These are phyloP conservation scores for Pseudochaenichthys georgianus DNA, from an alignment of 2,797 vertebrate genomes.

Conservation along the genomic window DNA sequence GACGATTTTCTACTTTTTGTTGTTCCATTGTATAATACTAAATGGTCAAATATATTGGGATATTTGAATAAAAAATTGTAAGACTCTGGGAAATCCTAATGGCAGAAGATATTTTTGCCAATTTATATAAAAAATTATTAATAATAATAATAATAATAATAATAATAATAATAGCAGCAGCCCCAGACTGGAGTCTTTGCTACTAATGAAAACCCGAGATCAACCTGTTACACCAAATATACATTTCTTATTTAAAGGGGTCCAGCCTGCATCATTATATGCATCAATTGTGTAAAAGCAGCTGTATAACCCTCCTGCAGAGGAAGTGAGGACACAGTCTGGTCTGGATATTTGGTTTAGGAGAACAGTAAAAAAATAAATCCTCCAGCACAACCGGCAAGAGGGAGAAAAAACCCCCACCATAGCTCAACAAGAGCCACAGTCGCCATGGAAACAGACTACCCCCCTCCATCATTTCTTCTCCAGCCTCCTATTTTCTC, in stretches of 20 bases:
- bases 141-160: background rate
- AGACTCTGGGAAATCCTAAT: background rate
- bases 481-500: constrained; percentile 41
- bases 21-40: background rate
- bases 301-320: too few species aligned
- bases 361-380: constrained; percentile 26
- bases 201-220: background rate
- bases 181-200: background rate
- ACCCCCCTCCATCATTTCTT: constrained; percentile 16
- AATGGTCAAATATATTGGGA: too few species aligned
- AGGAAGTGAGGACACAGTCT: background rate
- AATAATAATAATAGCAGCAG: background rate
- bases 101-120: background rate
- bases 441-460: constrained; percentile 62
- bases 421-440: constrained; percentile 34
- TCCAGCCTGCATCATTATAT: too few species aligned
- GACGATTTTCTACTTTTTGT: background rate
- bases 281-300: too few species aligned
- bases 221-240: background rate
- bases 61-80: background rate
- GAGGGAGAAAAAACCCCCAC: background rate
- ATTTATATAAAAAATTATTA: background rate
- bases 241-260: background rate
- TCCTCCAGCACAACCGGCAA: constrained; percentile 23
- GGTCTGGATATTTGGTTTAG: background rate